Evolutionary conservation across 2,113 vertebrate species (phyloP).

Genomic region (Carassius auratus): DNA sequence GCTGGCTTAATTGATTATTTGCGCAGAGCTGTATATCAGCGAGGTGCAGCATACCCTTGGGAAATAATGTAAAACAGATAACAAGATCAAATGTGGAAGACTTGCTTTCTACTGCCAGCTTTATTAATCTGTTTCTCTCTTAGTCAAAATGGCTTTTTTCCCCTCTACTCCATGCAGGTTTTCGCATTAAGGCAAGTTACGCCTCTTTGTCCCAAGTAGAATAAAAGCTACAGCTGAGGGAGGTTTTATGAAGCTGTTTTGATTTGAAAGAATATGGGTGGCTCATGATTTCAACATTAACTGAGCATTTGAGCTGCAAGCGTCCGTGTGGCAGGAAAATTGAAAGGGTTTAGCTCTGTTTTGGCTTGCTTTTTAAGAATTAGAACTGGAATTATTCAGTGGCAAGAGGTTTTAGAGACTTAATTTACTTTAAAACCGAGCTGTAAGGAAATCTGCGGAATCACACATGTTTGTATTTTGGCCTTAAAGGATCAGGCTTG

Average conservation of each 20-base stretch:
- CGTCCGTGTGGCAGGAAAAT: not conserved
- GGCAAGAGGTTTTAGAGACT: not conserved
- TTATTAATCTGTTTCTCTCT: conserved; percentile 81
- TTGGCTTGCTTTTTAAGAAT: not conserved
- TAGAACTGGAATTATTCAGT: not conserved
- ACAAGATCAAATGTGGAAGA: conserved; percentile 83
- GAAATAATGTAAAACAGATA: conserved; percentile 90
- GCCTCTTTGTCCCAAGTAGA: conserved; percentile 71
- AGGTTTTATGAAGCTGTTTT: conserved; percentile 55
- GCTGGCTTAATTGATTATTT: conserved; percentile 84
- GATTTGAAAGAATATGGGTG: not conserved
- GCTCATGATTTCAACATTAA: conserved; percentile 18
- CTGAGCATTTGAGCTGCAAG: not conserved
- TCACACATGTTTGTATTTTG: not conserved
- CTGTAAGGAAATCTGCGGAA: not conserved
- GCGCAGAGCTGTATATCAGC: conserved; percentile 75
- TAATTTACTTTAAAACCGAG: not conserved
- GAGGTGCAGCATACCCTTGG: conserved; percentile 76
- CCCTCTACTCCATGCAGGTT: conserved; percentile 68
- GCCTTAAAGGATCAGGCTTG: conserved; percentile 8
- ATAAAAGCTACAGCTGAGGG: conserved; percentile 63
- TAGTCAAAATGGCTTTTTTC: conserved; percentile 75
- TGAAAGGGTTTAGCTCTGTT: not conserved
- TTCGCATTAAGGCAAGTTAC: conserved; percentile 67
- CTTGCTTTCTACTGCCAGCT: conserved; percentile 78